Evolutionary conservation across 2,888 invertebrate genomes (phyloP), one percentile per base, ranked within the genome.

Genomic region (Terebella lapidaria): DNA sequence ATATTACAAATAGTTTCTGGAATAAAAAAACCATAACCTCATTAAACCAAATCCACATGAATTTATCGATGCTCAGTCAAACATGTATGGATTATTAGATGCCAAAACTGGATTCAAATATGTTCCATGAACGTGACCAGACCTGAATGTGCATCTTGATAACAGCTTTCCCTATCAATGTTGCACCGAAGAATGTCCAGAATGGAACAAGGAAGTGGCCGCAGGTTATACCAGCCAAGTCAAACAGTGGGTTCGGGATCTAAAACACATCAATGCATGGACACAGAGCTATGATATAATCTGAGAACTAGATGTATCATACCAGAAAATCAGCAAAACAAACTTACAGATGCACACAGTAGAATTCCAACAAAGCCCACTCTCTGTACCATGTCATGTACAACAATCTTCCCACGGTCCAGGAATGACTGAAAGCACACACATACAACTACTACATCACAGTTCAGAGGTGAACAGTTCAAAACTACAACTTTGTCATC

Each of bases 121-220:
- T n/a, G n/a, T n/a, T n/a, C n/a, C n/a, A n/a, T n/a, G n/a, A n/a
- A n/a, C n/a, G n/a, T n/a, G n/a, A n/a, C n/a, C n/a, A n/a, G 65
- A 78, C 76, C 84, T 97, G 96, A 80, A 97, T 91, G 79, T 94
- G 95, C 92, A 95, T 95, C 84, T 97, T 97, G 68, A 97, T 88
- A 58, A 96, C 86, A 29, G 96, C 96, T 82, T 97, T 97, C 54
- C 97, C 99, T 60, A 99, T 88, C 1, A 99, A 85, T 0, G 99
- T 99, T 61, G 99, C 99, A 42, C 97, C 97, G 82, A 99, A 99
- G 84, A 99, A 99, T 2, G 97, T 99, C 94, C 96, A 96, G 83
- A 99, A 99, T 18, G 99, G 97, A 70, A 99, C 94, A 62, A 96
- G 84, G 81, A 97, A 99, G 81, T 99, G 97, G 0, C 99, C 99